Base-by-base conservation (phyloP, 30 jellyfish, hydroid and myxozoan genomes). In the Catostylus mosaicus region DNA sequence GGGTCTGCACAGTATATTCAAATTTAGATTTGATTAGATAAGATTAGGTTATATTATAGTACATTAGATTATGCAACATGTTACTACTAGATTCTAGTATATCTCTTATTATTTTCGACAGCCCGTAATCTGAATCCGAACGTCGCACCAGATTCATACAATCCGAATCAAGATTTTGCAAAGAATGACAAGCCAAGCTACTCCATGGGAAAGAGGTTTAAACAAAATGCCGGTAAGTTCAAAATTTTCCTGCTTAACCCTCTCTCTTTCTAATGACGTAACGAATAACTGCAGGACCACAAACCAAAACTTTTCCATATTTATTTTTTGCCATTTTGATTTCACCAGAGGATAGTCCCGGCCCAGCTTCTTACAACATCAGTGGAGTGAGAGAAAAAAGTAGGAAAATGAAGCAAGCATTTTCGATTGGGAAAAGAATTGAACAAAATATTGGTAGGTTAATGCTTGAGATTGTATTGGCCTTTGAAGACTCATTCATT, bases 321-420 rank as follows among this genome's bases (percentile, higher is more conserved):
- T n/a, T n/a, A n/a, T n/a, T n/a, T n/a, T n/a, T n/a, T n/a, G n/a
- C n/a, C n/a, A n/a, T n/a, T n/a, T n/a, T n/a, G n/a, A n/a, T n/a
- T n/a, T n/a, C n/a, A n/a, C 6, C 33, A 86, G 96, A 64, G 62
- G 84, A 86, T 43, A 43, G 88, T n/a, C 96, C 96, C 2, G 96
- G 96, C 23, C 96, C 96, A 31, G 89, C 91, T 61, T 60, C 91
- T 3, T 87, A 87, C 76, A 40, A 77, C 45, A 85, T 86, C 40
- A 43, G 37, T 29, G 46, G 43, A 14, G 33, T 88, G 3, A 34
- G 19, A 22, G 57, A 57, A 27, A 66, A 26, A 20, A 60, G 46
- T 31, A 40, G 48, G 14, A 22, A 26, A 38, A 38, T 35, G 26
- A 71, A 59, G 36, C 91, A 88, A 1, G 86, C 84, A 23, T 87